These are phyloP conservation scores for Bellardia bayeri DNA, from an alignment of 2,888 invertebrate species.

Conservation along the genomic window DNA sequence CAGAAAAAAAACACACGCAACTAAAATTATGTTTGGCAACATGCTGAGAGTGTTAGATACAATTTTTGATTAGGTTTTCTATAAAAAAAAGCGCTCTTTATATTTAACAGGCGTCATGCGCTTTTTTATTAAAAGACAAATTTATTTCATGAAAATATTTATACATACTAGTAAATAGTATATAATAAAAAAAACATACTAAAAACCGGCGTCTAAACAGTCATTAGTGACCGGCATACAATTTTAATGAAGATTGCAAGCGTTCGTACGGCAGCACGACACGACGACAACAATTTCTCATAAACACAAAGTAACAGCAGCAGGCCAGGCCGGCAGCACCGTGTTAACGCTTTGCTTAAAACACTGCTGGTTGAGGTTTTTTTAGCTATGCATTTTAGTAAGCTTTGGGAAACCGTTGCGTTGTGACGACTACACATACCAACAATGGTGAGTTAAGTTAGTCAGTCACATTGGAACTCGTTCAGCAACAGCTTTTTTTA, in stretches of 20 bases:
- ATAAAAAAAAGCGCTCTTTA: background rate
- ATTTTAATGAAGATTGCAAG: slow-evolving; percentile 7
- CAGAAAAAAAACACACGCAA: background rate
- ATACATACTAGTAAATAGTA: background rate
- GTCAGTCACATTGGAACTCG: slow-evolving; percentile 3
- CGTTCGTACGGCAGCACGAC: slow-evolving; percentile 1
- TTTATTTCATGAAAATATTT: slow-evolving; percentile 9
- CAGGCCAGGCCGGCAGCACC: background rate
- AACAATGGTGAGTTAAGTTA: background rate
- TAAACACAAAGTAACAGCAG: background rate
- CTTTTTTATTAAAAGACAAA: background rate
- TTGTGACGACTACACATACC: slow-evolving; percentile 44
- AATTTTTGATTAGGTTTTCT: background rate
- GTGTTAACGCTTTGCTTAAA: slow-evolving; percentile 47
- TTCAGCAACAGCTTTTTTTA: slow-evolving; percentile 30
- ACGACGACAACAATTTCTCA: slow-evolving; percentile 7
- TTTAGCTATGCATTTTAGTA: slow-evolving; percentile 49
- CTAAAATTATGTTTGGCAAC: slow-evolving; percentile 31
- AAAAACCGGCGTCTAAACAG: slow-evolving; percentile 43
- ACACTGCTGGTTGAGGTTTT: slow-evolving; percentile 15
- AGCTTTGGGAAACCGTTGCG: slow-evolving; percentile 59
- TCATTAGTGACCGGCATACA: slow-evolving; percentile 28
- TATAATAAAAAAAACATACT: background rate
- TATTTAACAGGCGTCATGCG: slow-evolving; percentile 22
- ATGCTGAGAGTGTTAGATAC: slow-evolving; percentile 54